phyloP scores from a whole-genome alignment of 1,140 invertebrate species.

The Drosophila paulistorum region DNA sequence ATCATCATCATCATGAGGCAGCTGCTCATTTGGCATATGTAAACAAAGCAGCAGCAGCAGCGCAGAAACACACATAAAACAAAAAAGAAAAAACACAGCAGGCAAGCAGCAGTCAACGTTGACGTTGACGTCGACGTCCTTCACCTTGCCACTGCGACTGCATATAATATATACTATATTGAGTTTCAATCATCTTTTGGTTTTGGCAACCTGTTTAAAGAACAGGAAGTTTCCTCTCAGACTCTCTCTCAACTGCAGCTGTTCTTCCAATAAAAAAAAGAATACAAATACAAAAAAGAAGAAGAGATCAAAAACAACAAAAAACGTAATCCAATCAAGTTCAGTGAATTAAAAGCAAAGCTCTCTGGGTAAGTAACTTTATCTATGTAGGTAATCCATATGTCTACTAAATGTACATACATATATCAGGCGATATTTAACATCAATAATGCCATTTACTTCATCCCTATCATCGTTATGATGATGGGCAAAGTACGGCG shows the following conservation, averaged over 20 bases:
- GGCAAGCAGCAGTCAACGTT: conserved; percentile 23
- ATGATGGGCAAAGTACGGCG: background rate
- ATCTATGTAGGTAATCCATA: background rate
- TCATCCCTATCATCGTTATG: background rate
- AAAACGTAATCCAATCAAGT: background rate
- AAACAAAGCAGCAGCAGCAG: conserved; percentile 71
- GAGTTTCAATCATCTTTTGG: conserved; percentile 70
- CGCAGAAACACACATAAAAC: conserved; percentile 29
- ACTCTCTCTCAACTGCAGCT: conserved; percentile 45
- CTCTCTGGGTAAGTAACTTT: background rate
- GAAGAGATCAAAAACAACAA: conserved; percentile 30
- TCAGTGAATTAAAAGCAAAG: conserved; percentile 6
- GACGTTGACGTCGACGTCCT: conserved; percentile 54
- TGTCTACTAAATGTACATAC: background rate
- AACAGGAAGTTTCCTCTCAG: conserved; percentile 67
- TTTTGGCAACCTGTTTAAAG: conserved; percentile 66
- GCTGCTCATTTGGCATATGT: conserved; percentile 70
- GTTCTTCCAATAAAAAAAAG: background rate
- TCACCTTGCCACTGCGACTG: conserved; percentile 57
- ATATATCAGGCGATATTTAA: background rate
- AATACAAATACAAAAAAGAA: too few relatives aligned
- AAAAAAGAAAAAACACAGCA: conserved; percentile 12
- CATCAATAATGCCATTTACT: background rate
- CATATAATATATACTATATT: conserved; percentile 31
- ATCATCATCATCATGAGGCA: conserved; percentile 49